Percentiles rank a stretch among this genome's conserved stretches.
These are phyloP conservation scores for Sebastes fasciatus DNA, from an alignment of 2,113 vertebrate genomes.

Conservation along the genomic window DNA sequence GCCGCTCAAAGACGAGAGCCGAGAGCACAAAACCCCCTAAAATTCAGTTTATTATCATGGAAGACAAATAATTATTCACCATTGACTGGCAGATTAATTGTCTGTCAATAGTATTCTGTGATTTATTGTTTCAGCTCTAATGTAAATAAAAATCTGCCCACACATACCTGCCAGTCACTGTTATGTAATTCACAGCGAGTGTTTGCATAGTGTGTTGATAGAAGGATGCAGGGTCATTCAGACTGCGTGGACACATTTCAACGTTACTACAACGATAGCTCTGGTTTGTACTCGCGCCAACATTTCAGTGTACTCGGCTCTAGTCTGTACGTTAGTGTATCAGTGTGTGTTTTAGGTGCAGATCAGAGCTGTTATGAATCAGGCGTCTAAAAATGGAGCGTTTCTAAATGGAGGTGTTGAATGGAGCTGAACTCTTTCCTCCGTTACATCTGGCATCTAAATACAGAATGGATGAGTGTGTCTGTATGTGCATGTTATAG, in stretches of 20 bases:
- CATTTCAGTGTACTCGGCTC: constrained; percentile 3
- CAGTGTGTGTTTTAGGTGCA: neutral
- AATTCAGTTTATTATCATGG: too few relatives aligned
- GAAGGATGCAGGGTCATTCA: constrained; percentile 24
- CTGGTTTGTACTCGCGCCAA: constrained; percentile 35
- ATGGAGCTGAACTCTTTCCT: constrained; percentile 9
- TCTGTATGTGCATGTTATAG: neutral
- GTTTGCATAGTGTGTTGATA: constrained; percentile 23
- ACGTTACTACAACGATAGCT: constrained; percentile 12
- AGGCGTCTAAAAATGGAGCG: constrained; percentile 19
- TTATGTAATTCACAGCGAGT: constrained; percentile 22
- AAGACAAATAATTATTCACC: too few relatives aligned
- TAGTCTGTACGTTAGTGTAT: neutral
- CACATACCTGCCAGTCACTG: constrained; percentile 33
- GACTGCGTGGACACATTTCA: constrained; percentile 16
- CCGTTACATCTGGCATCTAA: neutral
- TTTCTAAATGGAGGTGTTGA: constrained; percentile 1
- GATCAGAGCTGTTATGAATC: constrained; percentile 23
- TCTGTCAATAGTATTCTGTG: neutral
- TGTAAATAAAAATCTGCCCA: neutral
- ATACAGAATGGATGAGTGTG: neutral
- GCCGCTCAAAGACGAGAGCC: too few relatives aligned
- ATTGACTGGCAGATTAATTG: neutral
- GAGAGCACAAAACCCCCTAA: too few relatives aligned
- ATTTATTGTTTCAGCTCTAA: too few relatives aligned